Conservation (phyloP, 1,140 invertebrate species). For the Heliconius melpomene region DNA sequence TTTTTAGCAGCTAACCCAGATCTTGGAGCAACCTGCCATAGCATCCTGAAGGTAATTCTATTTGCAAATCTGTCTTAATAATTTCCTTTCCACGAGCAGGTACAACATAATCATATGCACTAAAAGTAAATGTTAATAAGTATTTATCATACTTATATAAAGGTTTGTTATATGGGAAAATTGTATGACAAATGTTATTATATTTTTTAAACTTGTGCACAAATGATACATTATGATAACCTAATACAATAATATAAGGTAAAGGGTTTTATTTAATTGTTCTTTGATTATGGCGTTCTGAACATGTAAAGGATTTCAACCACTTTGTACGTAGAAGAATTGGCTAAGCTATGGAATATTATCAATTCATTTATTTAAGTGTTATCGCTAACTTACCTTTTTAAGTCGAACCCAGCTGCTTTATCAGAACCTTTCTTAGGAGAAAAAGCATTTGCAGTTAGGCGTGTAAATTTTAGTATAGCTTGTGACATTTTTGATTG, state of each 20-base stretch:
- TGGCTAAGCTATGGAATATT: too few relatives aligned
- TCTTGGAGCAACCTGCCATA: constrained; percentile 98
- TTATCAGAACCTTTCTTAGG: constrained; percentile 91
- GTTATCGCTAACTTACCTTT: constrained; percentile 82
- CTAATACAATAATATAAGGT: too few relatives aligned
- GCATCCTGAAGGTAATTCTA: constrained; percentile 91
- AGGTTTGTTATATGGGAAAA: background rate
- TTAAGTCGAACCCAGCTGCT: constrained; percentile 96
- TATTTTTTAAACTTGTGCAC: too few relatives aligned
- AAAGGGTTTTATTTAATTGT: too few relatives aligned
- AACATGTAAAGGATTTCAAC: too few relatives aligned
- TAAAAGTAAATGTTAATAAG: constrained; percentile 65
- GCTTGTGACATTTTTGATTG: background rate
- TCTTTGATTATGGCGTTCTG: too few relatives aligned
- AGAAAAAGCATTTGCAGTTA: constrained; percentile 88
- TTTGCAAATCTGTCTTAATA: constrained; percentile 95
- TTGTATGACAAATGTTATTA: too few relatives aligned
- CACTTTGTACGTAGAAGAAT: too few relatives aligned
- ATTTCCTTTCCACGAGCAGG: constrained; percentile 92
- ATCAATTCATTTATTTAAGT: background rate
- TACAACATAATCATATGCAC: constrained; percentile 93
- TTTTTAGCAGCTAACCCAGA: constrained; percentile 97
- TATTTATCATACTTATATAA: too few relatives aligned
- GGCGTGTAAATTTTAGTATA: constrained; percentile 87
- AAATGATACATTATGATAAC: too few relatives aligned